Evolutionary conservation across 1,140 invertebrate genomes (phyloP).

Genomic region (Ceratina australensis): DNA sequence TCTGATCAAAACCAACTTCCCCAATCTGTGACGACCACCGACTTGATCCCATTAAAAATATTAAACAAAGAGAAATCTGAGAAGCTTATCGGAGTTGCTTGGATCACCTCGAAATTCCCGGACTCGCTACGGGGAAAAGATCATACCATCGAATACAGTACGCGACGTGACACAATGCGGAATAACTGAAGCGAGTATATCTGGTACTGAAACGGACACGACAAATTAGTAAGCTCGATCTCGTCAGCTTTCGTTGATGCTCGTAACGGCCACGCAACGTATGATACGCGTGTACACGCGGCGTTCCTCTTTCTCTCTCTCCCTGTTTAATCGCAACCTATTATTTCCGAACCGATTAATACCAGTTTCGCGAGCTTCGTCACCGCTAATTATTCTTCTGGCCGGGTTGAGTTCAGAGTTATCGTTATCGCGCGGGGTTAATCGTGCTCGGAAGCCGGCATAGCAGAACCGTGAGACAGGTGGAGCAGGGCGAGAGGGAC

Average conservation of each 20-base stretch:
- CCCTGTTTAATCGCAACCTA: conserved; percentile 2
- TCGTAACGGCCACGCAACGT: too few relatives aligned
- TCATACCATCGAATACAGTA: conserved; percentile 16
- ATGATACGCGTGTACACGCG: not conserved
- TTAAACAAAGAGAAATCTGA: not conserved
- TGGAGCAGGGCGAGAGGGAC: not conserved
- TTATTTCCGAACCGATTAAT: conserved; percentile 46
- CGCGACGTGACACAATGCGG: not conserved
- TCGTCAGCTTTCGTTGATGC: not conserved
- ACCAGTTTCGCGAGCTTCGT: conserved; percentile 14
- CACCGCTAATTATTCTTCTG: conserved; percentile 59
- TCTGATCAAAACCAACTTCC: too few relatives aligned
- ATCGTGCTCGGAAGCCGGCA: conserved; percentile 33
- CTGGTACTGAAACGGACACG: conserved; percentile 2
- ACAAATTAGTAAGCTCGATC: conserved; percentile 15
- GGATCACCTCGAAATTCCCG: not conserved
- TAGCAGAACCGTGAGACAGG: conserved; percentile 40
- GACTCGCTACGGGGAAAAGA: not conserved
- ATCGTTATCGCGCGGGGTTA: conserved; percentile 35
- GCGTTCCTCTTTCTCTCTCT: conserved; percentile 5
- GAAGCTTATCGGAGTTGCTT: not conserved
- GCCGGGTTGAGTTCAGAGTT: conserved; percentile 10
- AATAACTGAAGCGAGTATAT: not conserved
- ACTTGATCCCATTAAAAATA: not conserved
- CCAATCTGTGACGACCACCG: too few relatives aligned